phyloP scores from a whole-genome alignment of 1,140 invertebrate genomes.

The Halotydeus destructor region DNA sequence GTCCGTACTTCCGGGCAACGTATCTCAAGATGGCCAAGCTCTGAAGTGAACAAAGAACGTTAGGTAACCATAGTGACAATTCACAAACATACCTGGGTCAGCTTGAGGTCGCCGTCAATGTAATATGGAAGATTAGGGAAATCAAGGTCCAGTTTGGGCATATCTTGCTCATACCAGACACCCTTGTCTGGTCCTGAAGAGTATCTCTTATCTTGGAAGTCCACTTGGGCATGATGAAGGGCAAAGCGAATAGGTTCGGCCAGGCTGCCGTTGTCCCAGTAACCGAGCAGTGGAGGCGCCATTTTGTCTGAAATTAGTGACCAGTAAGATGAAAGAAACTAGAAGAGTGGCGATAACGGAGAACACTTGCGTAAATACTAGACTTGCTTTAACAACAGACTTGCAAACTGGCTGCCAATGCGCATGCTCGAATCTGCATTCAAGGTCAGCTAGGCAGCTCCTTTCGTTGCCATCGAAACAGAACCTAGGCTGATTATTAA shows the following conservation, averaged over 20 bases:
- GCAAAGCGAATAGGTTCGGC: constrained; percentile 49
- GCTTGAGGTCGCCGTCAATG: constrained; percentile 18
- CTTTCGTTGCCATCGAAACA: too few species aligned
- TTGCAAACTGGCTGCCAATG: too few species aligned
- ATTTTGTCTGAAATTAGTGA: too few species aligned
- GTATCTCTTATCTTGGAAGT: constrained; percentile 45
- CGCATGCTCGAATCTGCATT: too few species aligned
- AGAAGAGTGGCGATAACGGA: too few species aligned
- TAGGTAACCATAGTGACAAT: neutral
- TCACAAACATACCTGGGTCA: constrained; percentile 18
- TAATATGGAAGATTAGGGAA: constrained; percentile 23
- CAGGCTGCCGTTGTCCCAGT: constrained; percentile 41
- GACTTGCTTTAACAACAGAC: too few species aligned
- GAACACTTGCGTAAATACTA: too few species aligned
- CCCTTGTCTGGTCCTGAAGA: constrained; percentile 16
- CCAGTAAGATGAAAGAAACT: too few species aligned
- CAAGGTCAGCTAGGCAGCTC: too few species aligned
- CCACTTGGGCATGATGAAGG: constrained; percentile 40
- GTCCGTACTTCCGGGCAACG: constrained; percentile 23
- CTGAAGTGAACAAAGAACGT: too few species aligned
- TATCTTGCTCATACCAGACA: constrained; percentile 19
- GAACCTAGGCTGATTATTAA: too few species aligned
- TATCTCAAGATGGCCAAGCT: constrained; percentile 31
- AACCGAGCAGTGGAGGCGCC: constrained; percentile 35
- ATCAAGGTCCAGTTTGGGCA: constrained; percentile 20